Evolutionary conservation across 64 coral and sea anemone genomes (phyloP).

Genomic region (Montipora capricornis): DNA sequence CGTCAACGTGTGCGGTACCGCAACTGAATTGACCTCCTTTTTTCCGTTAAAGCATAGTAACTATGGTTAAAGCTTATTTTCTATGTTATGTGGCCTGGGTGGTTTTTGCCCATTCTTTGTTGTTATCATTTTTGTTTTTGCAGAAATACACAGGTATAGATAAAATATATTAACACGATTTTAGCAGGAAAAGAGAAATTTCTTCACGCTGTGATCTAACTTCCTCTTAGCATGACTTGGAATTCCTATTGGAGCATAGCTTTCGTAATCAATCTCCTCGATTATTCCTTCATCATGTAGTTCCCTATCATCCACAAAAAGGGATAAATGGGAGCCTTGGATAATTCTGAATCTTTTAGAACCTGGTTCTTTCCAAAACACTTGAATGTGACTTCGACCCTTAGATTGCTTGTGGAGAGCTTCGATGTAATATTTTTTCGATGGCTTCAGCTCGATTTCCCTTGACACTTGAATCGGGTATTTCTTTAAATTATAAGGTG

Average conservation of each 20-base stretch:
- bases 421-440: slow-evolving; percentile 88
- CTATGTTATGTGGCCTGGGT: too few species aligned
- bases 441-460: slow-evolving; percentile 62
- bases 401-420: slow-evolving; percentile 80
- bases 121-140: too few species aligned
- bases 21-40: too few species aligned
- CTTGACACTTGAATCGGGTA: slow-evolving; percentile 77
- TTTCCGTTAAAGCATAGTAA: too few species aligned
- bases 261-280: slow-evolving; percentile 48
- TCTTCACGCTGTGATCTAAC: slow-evolving; percentile 46
- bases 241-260: slow-evolving; percentile 59
- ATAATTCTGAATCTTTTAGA: slow-evolving; percentile 57
- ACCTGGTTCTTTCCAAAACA: slow-evolving; percentile 82
- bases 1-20: too few species aligned
- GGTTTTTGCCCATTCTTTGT: too few species aligned
- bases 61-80: too few species aligned
- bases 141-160: too few species aligned
- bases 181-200: slow-evolving; percentile 58
- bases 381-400: slow-evolving; percentile 78
- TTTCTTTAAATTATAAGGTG: slow-evolving; percentile 53
- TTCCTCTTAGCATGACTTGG: slow-evolving; percentile 76
- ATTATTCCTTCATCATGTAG: slow-evolving; percentile 49
- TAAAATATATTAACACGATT: not conserved
- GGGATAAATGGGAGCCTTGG: slow-evolving; percentile 53
- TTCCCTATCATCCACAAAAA: slow-evolving; percentile 75